Evolutionary conservation across 2,888 invertebrate genomes (phyloP).

Genomic region (Drosophila imparisetae): DNA sequence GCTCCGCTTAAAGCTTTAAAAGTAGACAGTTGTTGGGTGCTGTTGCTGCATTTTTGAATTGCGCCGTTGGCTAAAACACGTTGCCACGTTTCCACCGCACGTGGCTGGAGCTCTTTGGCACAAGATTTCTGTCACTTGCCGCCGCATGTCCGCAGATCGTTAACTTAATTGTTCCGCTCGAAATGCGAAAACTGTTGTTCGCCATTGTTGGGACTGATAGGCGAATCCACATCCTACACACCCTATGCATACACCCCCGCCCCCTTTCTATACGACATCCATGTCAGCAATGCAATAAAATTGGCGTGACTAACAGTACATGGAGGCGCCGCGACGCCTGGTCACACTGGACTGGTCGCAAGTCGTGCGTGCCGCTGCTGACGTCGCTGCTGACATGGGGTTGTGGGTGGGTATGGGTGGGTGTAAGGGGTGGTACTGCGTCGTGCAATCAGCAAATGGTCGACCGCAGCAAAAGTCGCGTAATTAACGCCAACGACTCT

Average conservation of each 20-base stretch:
- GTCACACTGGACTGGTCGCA: constrained; percentile 27
- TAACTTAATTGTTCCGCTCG: constrained; percentile 81
- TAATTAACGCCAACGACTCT: constrained; percentile 66
- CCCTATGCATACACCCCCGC: neutral
- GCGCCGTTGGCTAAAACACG: constrained; percentile 19
- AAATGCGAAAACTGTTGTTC: constrained; percentile 71
- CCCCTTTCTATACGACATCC: constrained; percentile 27
- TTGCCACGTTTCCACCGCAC: constrained; percentile 37
- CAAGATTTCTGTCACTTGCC: constrained; percentile 57
- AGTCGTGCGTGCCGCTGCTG: constrained; percentile 69
- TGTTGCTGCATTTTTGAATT: neutral
- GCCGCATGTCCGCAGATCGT: constrained; percentile 71
- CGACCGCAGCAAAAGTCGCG: constrained; percentile 79
- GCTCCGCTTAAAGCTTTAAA: constrained; percentile 27
- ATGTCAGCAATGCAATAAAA: constrained; percentile 72
- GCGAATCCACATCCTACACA: constrained; percentile 18
- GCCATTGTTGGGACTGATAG: constrained; percentile 75
- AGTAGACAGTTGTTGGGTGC: neutral
- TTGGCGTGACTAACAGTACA: constrained; percentile 73
- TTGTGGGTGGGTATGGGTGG: neutral
- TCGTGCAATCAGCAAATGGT: constrained; percentile 74
- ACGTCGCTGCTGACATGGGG: constrained; percentile 42
- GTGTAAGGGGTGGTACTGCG: neutral
- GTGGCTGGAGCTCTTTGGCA: constrained; percentile 47
- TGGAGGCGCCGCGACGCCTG: constrained; percentile 25